Evolutionary conservation across 2,888 invertebrate species (phyloP).

Genomic region (Boloria selene): DNA sequence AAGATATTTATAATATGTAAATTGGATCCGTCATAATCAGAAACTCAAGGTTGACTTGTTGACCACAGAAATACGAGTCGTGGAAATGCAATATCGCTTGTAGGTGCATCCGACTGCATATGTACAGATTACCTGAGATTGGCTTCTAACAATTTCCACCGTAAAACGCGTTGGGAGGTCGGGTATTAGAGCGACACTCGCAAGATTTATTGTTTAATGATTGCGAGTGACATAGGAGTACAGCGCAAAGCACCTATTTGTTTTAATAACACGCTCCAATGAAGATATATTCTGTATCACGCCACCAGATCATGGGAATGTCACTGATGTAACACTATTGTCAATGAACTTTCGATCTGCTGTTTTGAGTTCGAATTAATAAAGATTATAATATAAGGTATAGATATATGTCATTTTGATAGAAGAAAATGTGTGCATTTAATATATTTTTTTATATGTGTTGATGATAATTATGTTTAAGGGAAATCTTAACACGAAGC

Average conservation of each 20-base stretch:
- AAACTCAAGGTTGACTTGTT: slow-evolving; percentile 34
- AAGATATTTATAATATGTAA: slow-evolving; percentile 32
- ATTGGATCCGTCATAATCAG: slow-evolving; percentile 31
- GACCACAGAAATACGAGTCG: slow-evolving; percentile 35
- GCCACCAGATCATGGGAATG: slow-evolving; percentile 33
- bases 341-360: neutral
- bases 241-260: slow-evolving; percentile 60
- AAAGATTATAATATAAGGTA: too few relatives aligned
- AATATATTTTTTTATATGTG: neutral
- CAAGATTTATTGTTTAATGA: slow-evolving; percentile 69
- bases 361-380: slow-evolving; percentile 7
- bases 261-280: slow-evolving; percentile 62
- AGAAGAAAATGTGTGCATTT: neutral
- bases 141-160: slow-evolving; percentile 34
- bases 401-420: too few relatives aligned
- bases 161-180: slow-evolving; percentile 44
- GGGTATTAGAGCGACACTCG: slow-evolving; percentile 41
- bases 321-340: slow-evolving; percentile 25
- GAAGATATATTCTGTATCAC: slow-evolving; percentile 46
- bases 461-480: slow-evolving; percentile 4
- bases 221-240: slow-evolving; percentile 55
- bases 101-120: slow-evolving; percentile 19
- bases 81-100: slow-evolving; percentile 29
- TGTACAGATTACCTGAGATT: slow-evolving; percentile 25
- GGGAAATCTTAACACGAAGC: slow-evolving; percentile 10